Evolutionary conservation across 2,888 invertebrate species (phyloP), one percentile per base, ranked within the genome.

Genomic region (Athetis lepigone): DNA sequence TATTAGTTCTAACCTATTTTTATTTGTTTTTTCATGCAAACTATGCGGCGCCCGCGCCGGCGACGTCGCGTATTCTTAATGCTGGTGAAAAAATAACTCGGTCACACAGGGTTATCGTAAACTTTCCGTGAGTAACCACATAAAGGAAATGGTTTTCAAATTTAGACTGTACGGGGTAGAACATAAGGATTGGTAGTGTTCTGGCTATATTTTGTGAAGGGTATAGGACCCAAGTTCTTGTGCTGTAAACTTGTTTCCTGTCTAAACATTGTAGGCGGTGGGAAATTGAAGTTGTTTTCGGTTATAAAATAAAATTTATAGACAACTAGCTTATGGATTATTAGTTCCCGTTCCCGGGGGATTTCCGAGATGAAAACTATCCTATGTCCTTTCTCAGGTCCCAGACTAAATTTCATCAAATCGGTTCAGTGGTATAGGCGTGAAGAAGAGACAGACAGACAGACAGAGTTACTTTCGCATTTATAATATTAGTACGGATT

Each of bases 1-100:
- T 92, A 93, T 94, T 93, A 92, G 88, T 88, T 89, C 85, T 87
- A 85, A 90, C 89, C 86, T 84, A 83, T 87, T 91, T 89, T 90
- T 86, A 87, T 90, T 80, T 88, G 86, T 89, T 92, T 90, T 89
- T 89, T 86, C 75, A 71, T 77, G 78, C 79, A 77, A 84, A 79
- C 83, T 73, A 70, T 58, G 67, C 79, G 79, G 80, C 79, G 77
- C 79, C 75, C 52, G 39, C 46, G 59, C 70, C 27, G 54, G 9
- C 7, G 19, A 62, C 36, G 54, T 75, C 62, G 70, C 75, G 40
- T 59, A 74, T 76, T 76, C 42, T 67, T n/a, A 71, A 65, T 65
- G 63, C 62, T 56, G 39, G 59, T 62, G 73, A 77, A 81, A 82
- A 79, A 82, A 46, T 36, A 19, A 69, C 51, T 63, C 29, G 50